phyloP scores from a whole-genome alignment of 2,113 vertebrate genomes.

The Chlorodrepanis virens region DNA sequence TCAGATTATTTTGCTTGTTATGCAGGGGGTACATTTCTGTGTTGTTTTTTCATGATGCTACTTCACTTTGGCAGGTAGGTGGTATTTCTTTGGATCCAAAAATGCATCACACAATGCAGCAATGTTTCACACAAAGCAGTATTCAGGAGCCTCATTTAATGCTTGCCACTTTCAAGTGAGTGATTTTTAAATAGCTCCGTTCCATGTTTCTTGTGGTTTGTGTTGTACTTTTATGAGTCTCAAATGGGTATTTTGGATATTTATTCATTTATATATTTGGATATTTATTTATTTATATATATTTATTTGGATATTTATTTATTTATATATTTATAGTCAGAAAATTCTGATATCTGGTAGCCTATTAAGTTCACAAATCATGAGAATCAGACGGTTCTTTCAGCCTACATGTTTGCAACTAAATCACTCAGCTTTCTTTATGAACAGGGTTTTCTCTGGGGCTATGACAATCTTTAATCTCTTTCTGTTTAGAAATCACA shows the following conservation, averaged over 20 bases:
- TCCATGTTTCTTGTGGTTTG: neutral
- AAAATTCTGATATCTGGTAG: neutral
- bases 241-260: neutral
- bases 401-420: rapidly evolving
- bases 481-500: neutral
- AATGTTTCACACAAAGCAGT: neutral
- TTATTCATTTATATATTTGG: too few species aligned
- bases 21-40: neutral
- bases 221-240: neutral
- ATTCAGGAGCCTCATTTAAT: neutral
- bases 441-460: neutral
- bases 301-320: too few species aligned
- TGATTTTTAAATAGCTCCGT: neutral
- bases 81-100: neutral
- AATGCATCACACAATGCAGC: neutral
- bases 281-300: too few species aligned
- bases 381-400: neutral
- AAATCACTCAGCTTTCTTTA: neutral
- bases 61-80: neutral
- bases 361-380: neutral
- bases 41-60: neutral
- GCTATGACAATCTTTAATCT: neutral
- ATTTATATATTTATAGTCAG: neutral
- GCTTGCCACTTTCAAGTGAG: rapidly evolving
- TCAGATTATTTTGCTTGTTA: neutral